Percentiles rank a stretch among this genome's conserved stretches.
Evolutionary conservation across 2,797 vertebrate species (phyloP).

Genomic region (Sternarchorhynchus goeldii): DNA sequence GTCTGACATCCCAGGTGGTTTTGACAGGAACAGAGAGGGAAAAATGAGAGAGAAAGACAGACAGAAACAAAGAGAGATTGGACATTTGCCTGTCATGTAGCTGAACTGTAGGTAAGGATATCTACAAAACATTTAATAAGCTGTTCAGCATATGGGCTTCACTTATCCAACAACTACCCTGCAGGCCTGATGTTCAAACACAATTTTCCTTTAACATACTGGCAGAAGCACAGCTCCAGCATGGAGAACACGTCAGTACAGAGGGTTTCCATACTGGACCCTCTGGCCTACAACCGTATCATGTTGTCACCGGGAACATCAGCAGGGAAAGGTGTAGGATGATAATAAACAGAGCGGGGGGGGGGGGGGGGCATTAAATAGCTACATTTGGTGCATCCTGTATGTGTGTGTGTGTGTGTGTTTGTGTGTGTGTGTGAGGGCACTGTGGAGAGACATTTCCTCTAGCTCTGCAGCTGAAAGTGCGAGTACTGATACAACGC

Average conservation of each 20-base stretch:
- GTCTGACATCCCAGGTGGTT: constrained; percentile 35
- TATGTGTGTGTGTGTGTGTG: constrained; percentile 38
- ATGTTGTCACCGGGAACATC: constrained; percentile 31
- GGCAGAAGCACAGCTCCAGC: neutral
- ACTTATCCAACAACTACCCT: constrained; percentile 18
- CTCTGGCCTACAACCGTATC: constrained; percentile 18
- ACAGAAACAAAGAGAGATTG: neutral
- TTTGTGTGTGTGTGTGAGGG: constrained; percentile 37
- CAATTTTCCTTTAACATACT: constrained; percentile 5
- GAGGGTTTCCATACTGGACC: constrained; percentile 24
- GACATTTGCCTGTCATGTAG: constrained; percentile 31
- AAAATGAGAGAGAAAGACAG: neutral
- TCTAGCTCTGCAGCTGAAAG: constrained; percentile 38
- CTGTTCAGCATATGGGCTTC: constrained; percentile 9
- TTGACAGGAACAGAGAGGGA: constrained; percentile 1
- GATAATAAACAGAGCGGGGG: constrained; percentile 41
- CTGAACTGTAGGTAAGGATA: constrained; percentile 33
- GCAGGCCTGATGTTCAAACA: constrained; percentile 10
- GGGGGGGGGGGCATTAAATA: constrained; percentile 27
- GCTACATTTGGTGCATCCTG: constrained; percentile 52
- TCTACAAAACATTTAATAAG: constrained; percentile 38
- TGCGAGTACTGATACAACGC: constrained; percentile 28
- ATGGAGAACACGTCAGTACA: constrained; percentile 4
- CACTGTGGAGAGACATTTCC: constrained; percentile 53
- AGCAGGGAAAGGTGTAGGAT: constrained; percentile 39